These are phyloP conservation scores for Chelidonichthys spinosus DNA, from an alignment of 2,797 vertebrate species.

Conservation along the genomic window DNA sequence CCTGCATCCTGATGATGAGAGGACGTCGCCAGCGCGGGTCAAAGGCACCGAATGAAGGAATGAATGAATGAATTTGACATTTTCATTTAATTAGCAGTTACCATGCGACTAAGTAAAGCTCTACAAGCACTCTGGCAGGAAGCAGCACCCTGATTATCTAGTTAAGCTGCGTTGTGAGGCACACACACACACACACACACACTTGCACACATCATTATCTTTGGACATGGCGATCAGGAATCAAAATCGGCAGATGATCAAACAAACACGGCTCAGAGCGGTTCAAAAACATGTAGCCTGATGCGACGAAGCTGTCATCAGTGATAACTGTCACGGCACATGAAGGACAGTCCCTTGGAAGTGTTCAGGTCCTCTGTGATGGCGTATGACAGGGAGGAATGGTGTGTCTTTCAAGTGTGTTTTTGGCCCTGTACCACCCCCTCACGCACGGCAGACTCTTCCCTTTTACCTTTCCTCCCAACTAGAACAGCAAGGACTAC, in stretches of 20 bases:
- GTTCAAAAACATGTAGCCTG: slow-evolving; percentile 59
- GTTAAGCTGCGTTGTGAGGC: slow-evolving; percentile 41
- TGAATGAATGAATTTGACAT: slow-evolving; percentile 63
- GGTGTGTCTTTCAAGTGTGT: slow-evolving; percentile 54
- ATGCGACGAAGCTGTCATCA: slow-evolving; percentile 51
- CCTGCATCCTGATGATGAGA: slow-evolving; percentile 25
- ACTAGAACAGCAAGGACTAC: slow-evolving; percentile 12
- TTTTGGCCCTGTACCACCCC: slow-evolving; percentile 26
- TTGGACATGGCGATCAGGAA: slow-evolving; percentile 41
- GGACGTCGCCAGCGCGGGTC: slow-evolving; percentile 6
- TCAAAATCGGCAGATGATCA: slow-evolving; percentile 63
- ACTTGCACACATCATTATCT: slow-evolving; percentile 61
- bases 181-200: slow-evolving; percentile 16
- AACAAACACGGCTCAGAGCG: slow-evolving; percentile 54
- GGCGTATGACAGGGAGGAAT: slow-evolving; percentile 25
- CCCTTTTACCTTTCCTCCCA: neutral
- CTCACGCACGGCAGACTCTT: neutral
- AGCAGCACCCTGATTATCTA: slow-evolving; percentile 74
- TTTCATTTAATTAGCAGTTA: slow-evolving; percentile 83
- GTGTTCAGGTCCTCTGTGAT: slow-evolving; percentile 56
- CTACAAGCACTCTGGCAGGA: slow-evolving; percentile 62
- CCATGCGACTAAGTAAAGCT: slow-evolving; percentile 71
- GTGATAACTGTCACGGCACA: slow-evolving; percentile 60
- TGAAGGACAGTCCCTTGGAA: slow-evolving; percentile 44
- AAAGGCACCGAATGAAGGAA: slow-evolving; percentile 15